Base-by-base conservation (phyloP, 1,140 invertebrate genomes). In the Penaeus vannamei region DNA sequence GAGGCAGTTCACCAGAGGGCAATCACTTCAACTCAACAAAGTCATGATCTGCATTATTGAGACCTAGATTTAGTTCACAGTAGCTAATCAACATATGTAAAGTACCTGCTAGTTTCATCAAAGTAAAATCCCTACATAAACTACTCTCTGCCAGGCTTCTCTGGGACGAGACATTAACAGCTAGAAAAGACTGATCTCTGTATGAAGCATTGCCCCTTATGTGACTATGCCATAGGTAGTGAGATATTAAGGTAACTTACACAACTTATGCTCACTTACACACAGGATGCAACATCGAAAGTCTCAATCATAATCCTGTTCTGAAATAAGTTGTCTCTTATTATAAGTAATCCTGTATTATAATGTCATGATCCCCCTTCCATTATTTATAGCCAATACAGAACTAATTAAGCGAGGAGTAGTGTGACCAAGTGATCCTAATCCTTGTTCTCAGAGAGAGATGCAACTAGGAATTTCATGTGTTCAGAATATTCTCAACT, bases 361-460 rank as follows among this genome's bases (percentile, higher is more conserved):
- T 69, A 84, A 69, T n/a, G 69, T 64, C 61, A 66, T 61, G 46
- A 32, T 66, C 61, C 36, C 83, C 83, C 83, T 69, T 84, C 62
- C 83, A 66, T 84, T 84, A 84, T 69, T 84, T 84, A 84, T 84
- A 84, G 83, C 46, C 69, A 64, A 32, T 69, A 84, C 59, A 84
- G 36, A 84, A 69, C 26, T 66, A n/a, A 84, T 36, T 42, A n/a
- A 84, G 26, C 53, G 12, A 53, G 53, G 53, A 53, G 53, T 53
- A 53, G 53, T 53, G 53, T 53, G 53, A 53, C 53, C 53, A 53
- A 53, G 53, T 53, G 53, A 53, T 53, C 53, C 53, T 53, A 53
- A 53, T 53, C 53, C 53, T 53, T 53, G 53, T 53, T 17, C 53
- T 53, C 53, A 53, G 53, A 53, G 53, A 14, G 53, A 53, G 53